Conservation (phyloP, 2,888 invertebrate species). For the Plutella xylostella region DNA sequence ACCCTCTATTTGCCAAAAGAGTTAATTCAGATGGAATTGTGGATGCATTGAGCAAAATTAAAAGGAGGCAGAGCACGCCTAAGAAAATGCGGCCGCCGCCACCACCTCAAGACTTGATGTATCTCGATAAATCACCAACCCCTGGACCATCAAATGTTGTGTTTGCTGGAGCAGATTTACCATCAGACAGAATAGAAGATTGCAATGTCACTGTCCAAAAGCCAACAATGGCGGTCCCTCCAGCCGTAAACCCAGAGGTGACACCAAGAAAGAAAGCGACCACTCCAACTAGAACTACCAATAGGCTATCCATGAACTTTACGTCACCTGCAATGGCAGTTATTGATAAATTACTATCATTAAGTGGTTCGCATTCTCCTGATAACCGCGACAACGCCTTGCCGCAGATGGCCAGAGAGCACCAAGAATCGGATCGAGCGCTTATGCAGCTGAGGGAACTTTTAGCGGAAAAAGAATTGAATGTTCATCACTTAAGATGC, state of each 20-base stretch:
- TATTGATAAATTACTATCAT: conserved; percentile 59
- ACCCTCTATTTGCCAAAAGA: conserved; percentile 53
- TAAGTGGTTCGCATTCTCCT: conserved; percentile 46
- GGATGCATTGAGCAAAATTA: conserved; percentile 36
- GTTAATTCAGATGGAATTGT: conserved; percentile 44
- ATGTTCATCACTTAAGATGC: conserved; percentile 58
- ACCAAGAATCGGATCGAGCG: conserved; percentile 44
- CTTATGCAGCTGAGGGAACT: conserved; percentile 59
- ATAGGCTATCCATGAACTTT: conserved; percentile 52
- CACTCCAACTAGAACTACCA: conserved; percentile 43
- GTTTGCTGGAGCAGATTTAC: conserved; percentile 21
- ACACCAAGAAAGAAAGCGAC: conserved; percentile 39
- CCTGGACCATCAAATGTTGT: conserved; percentile 34
- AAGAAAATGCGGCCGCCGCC: conserved; percentile 27
- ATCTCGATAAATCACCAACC: conserved; percentile 18
- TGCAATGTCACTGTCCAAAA: conserved; percentile 36
- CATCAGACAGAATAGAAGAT: conserved; percentile 35
- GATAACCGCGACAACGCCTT: conserved; percentile 32
- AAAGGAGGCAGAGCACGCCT: conserved; percentile 45
- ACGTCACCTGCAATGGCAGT: conserved; percentile 65
- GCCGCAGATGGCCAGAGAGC: conserved; percentile 30
- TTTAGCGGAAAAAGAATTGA: conserved; percentile 66
- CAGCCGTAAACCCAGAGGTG: conserved; percentile 45
- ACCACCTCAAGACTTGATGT: conserved; percentile 15
- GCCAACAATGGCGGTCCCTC: conserved; percentile 59